These are phyloP conservation scores for Propithecus deckenii DNA, from an alignment of 2,797 vertebrate species.

Conservation along the genomic window DNA sequence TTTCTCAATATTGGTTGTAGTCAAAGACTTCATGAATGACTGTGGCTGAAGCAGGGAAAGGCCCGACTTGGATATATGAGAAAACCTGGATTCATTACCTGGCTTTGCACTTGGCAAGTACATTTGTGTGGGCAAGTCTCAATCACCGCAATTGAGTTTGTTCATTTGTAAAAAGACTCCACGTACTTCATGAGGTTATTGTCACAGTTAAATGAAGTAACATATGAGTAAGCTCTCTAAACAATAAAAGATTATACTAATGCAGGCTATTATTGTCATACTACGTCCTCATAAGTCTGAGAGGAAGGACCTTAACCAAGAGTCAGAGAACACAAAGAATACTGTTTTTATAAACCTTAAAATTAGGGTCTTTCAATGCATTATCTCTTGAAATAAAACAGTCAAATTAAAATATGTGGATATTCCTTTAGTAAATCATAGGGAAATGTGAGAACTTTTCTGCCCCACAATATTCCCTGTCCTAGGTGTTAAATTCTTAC, in stretches of 20 bases:
- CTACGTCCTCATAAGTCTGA: background rate
- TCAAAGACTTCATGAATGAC: background rate
- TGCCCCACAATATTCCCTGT: background rate
- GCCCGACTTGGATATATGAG: background rate
- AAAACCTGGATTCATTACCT: background rate
- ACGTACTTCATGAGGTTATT: background rate
- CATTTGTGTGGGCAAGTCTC: background rate
- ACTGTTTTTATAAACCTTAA: background rate
- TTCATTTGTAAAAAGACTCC: constrained; percentile 8
- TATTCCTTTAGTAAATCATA: background rate
- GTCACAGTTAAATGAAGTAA: background rate
- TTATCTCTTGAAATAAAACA: background rate
- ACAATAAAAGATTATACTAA: background rate
- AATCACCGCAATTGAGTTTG: background rate
- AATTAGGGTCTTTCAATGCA: background rate
- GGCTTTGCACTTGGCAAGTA: background rate
- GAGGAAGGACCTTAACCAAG: background rate
- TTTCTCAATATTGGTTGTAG: background rate
- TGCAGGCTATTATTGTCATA: background rate
- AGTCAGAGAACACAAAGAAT: background rate
- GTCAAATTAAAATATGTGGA: background rate
- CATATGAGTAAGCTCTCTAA: background rate
- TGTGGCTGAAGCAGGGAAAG: background rate
- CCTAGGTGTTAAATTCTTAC: constrained; percentile 11
- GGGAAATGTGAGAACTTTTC: background rate